Base-by-base conservation (phyloP, 2,797 vertebrate genomes). In the Gastrophryne carolinensis region DNA sequence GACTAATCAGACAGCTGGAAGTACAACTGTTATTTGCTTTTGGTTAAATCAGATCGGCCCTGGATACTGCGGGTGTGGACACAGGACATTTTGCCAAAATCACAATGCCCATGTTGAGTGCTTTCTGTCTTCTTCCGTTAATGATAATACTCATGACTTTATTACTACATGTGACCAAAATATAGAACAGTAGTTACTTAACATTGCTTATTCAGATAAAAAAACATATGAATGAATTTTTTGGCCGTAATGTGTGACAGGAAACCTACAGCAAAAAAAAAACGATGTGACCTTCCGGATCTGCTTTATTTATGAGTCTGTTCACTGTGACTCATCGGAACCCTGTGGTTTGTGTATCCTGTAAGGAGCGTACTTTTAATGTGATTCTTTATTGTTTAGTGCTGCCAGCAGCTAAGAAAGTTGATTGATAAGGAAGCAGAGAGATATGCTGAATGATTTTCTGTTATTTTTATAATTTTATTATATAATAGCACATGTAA, bases 301-400 rank as follows among this genome's bases (percentile, higher is more conserved):
- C 78, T 82, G 62, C 0, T 87, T 87, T 86, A 86, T 85, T 88
- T 84, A 83, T 86, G 84, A 87, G 75, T 85, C 86, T 60, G 85
- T 88, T 84, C 2, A 0, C 78, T 67, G 81, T 92, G 91, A 92
- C 80, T 92, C 91, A 92, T 85, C 58, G 13, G 86, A 90, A 88
- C 89, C 86, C 83, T 92, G 90, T 88, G 91, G 91, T 90, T 91
- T 90, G 83, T 86, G 70, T 88, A 89, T 91, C 89, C 91, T 89
- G 88, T 87, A 81, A 73, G 64, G 80, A 85, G 84, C 87, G 84
- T 78, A 80, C 69, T 58, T 15, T 79, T 84, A 82, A 79, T 83
- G 79, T 83, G 72, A 81, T 83, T 86, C 85, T 81, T 80, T 81
- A 79, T 80, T 83, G 83, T 78, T 79, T 80, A 69, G 79, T 84